Evolutionary conservation across 2,888 invertebrate genomes (phyloP).

Genomic region (Hirtodrosophila cameraria): DNA sequence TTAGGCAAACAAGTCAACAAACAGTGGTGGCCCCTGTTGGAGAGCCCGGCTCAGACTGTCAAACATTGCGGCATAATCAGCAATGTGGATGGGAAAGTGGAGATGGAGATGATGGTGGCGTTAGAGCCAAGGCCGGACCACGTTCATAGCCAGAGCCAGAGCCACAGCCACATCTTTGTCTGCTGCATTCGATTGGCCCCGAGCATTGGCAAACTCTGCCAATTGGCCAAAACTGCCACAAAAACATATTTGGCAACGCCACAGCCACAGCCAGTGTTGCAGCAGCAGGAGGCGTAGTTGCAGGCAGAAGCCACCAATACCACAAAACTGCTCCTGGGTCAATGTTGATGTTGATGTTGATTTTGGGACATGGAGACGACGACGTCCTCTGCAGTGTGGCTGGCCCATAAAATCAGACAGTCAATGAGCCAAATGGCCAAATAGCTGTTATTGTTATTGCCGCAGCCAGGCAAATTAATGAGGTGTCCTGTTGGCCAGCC

Average conservation of each 20-base stretch:
- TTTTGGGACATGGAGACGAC: slow-evolving; percentile 55
- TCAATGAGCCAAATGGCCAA: slow-evolving; percentile 73
- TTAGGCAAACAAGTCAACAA: slow-evolving; percentile 71
- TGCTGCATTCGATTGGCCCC: slow-evolving; percentile 63
- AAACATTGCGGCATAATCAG: slow-evolving; percentile 75
- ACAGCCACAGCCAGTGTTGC: slow-evolving; percentile 17
- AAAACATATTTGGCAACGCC: slow-evolving; percentile 72
- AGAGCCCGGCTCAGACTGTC: slow-evolving; percentile 35
- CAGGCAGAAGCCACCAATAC: slow-evolving; percentile 18
- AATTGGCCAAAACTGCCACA: slow-evolving; percentile 75
- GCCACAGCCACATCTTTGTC: slow-evolving; percentile 48
- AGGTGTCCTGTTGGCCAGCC: slow-evolving; percentile 65
- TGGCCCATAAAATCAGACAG: slow-evolving; percentile 70
- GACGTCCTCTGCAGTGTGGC: slow-evolving; percentile 3
- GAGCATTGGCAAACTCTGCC: slow-evolving; percentile 47
- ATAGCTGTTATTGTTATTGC: slow-evolving; percentile 72
- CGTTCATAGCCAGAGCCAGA: slow-evolving; percentile 6
- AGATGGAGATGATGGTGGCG: not conserved
- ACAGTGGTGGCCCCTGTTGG: slow-evolving; percentile 19
- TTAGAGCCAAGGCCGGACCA: not conserved
- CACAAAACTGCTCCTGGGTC: slow-evolving; percentile 62
- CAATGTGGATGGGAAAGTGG: slow-evolving; percentile 4
- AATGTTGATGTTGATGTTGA: slow-evolving; percentile 55
- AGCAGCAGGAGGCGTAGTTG: slow-evolving; percentile 20
- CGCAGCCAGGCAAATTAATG: slow-evolving; percentile 72